Percentiles rank a stretch among this genome's conserved stretches.
These are phyloP conservation scores for Clarias macrocephalus DNA, from an alignment of 2,113 vertebrate species.

Conservation along the genomic window DNA sequence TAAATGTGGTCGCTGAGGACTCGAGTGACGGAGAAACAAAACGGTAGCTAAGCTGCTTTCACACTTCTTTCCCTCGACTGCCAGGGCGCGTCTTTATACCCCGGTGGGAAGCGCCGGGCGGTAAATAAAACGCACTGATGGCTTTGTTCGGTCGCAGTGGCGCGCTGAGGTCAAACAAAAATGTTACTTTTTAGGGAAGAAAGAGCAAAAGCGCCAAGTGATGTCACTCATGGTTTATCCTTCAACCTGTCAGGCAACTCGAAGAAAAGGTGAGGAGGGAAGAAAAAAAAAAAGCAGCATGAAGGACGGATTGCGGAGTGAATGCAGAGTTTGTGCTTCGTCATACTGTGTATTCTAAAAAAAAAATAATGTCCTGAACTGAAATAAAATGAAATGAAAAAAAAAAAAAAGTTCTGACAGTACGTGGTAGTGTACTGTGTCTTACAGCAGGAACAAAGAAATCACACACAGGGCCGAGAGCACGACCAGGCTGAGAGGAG, in stretches of 20 bases:
- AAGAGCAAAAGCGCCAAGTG: neutral
- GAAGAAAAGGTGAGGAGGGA: too few species aligned
- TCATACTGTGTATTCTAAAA: too few species aligned
- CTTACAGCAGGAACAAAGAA: neutral
- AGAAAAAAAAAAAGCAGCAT: neutral
- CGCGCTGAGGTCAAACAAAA: neutral
- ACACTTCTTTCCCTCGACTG: neutral
- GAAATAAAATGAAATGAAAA: neutral
- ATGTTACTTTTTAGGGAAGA: neutral
- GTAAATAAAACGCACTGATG: neutral
- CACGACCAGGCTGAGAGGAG: neutral
- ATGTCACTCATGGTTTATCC: neutral
- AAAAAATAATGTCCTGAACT: too few species aligned
- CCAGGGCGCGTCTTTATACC: neutral
- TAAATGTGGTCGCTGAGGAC: neutral
- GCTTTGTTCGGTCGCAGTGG: neutral
- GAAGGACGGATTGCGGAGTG: neutral
- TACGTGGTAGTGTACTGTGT: neutral
- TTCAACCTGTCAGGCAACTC: neutral
- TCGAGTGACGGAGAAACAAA: neutral
- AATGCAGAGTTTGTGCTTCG: neutral
- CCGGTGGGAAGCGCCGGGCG: neutral
- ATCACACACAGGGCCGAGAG: neutral
- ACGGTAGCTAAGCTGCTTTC: constrained; percentile 10
- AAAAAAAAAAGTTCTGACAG: neutral